Evolutionary conservation across 2,797 vertebrate species (phyloP).

Genomic region (Acanthornis magna): DNA sequence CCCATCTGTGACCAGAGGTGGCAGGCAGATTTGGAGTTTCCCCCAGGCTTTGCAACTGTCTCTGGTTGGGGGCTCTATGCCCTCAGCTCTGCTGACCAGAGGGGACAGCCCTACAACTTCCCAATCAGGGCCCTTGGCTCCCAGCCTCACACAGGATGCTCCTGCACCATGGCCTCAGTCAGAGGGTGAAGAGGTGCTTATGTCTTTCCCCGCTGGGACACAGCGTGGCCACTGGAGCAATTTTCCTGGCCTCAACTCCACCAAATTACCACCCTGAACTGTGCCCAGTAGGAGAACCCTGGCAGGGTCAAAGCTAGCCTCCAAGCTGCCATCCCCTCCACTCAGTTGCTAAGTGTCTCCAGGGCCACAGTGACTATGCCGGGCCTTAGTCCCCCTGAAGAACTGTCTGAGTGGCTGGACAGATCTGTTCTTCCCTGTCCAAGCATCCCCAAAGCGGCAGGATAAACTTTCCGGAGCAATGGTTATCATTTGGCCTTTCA

Average conservation of each 20-base stretch:
- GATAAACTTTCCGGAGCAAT: conserved; percentile 76
- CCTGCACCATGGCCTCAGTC: rapidly evolving
- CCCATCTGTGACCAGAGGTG: background rate
- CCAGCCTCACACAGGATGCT: background rate
- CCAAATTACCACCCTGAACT: background rate
- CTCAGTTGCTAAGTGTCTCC: conserved; percentile 71
- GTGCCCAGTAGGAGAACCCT: background rate
- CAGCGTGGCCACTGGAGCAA: background rate
- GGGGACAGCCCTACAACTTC: background rate
- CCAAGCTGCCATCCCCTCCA: background rate
- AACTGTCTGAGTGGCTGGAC: conserved; percentile 3
- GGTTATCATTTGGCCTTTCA: conserved; percentile 59
- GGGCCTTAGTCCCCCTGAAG: background rate
- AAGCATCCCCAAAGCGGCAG: background rate
- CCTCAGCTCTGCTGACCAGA: background rate
- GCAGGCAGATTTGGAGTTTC: background rate
- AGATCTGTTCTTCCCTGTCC: background rate
- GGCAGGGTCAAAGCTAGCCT: background rate
- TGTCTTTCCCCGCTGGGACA: background rate
- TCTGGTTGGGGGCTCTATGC: background rate
- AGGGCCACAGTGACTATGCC: conserved; percentile 39
- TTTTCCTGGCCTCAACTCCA: background rate
- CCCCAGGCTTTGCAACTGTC: background rate
- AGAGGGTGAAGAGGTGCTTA: background rate
- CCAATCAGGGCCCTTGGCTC: background rate